Evolutionary conservation across 2,113 vertebrate genomes (phyloP).

Genomic region (Rhinopomastus cyanomelas): DNA sequence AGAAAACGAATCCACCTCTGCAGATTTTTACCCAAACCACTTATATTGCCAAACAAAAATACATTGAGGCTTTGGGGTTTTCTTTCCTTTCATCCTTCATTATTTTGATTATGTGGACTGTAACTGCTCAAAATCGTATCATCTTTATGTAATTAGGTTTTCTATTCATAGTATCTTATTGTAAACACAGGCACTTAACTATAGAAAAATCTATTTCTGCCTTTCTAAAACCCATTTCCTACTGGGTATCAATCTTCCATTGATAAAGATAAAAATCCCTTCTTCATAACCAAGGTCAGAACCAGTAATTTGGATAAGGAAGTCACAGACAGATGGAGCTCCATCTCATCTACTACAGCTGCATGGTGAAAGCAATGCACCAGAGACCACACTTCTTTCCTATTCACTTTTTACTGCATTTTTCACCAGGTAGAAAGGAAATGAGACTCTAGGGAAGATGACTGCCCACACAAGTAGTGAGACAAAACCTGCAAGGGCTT

Average conservation of each 20-base stretch:
- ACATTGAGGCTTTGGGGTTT: fast-evolving
- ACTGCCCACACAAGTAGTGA: not conserved
- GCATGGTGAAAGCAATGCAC: not conserved
- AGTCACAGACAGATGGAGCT: not conserved
- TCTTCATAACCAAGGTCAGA: not conserved
- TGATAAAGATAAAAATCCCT: not conserved
- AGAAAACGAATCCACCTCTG: not conserved
- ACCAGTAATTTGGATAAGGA: not conserved
- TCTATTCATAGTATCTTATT: not conserved
- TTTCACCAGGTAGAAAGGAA: not conserved
- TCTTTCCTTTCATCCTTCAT: not conserved
- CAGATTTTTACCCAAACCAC: not conserved
- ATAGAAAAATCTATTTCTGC: not conserved
- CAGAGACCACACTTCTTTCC: not conserved
- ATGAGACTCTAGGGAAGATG: not conserved
- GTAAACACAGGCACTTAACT: too few relatives aligned
- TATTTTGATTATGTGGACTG: not conserved
- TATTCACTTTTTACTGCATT: not conserved
- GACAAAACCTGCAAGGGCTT: not conserved
- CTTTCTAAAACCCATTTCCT: not conserved
- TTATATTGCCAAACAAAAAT: not conserved
- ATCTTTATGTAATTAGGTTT: not conserved
- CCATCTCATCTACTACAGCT: not conserved
- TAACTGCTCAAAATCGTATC: not conserved
- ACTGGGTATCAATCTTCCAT: not conserved